Percentiles rank a stretch among this genome's conserved stretches.
phyloP scores from a whole-genome alignment of 1,140 invertebrate species.

The Thaumetopoea pityocampa region DNA sequence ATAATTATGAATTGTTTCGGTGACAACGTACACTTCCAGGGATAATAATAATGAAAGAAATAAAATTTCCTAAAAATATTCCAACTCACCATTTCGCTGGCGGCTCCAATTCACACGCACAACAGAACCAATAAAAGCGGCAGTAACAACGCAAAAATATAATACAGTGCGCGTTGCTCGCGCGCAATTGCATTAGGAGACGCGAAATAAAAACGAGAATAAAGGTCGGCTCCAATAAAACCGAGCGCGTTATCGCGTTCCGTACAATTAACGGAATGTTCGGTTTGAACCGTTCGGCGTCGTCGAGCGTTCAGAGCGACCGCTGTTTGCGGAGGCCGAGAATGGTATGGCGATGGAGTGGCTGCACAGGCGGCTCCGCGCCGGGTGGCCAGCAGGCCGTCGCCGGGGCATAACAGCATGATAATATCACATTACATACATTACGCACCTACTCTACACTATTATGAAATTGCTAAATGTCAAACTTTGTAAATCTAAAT shows the following conservation, averaged over 20 bases:
- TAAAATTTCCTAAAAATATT: constrained; percentile 16
- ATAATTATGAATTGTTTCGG: too few relatives aligned
- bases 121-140: constrained; percentile 56
- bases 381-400: constrained; percentile 54
- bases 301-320: constrained; percentile 28
- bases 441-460: too few relatives aligned
- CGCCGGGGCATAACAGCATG: too few relatives aligned
- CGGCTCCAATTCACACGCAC: constrained; percentile 47
- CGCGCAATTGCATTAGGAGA: constrained; percentile 66
- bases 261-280: constrained; percentile 64
- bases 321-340: constrained; percentile 34
- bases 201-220: constrained; percentile 62
- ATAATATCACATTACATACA: too few relatives aligned
- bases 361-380: constrained; percentile 20
- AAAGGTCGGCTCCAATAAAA: constrained; percentile 61
- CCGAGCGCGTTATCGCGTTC: constrained; percentile 54
- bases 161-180: constrained; percentile 53
- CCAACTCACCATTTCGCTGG: constrained; percentile 37
- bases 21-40: too few relatives aligned
- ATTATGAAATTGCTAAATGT: too few relatives aligned
- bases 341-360: constrained; percentile 23
- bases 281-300: constrained; percentile 40
- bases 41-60: constrained; percentile 6
- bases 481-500: too few relatives aligned
- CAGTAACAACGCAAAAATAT: constrained; percentile 42